Evolutionary conservation across 2,113 vertebrate genomes (phyloP).

Genomic region (Taurulus bubalis): DNA sequence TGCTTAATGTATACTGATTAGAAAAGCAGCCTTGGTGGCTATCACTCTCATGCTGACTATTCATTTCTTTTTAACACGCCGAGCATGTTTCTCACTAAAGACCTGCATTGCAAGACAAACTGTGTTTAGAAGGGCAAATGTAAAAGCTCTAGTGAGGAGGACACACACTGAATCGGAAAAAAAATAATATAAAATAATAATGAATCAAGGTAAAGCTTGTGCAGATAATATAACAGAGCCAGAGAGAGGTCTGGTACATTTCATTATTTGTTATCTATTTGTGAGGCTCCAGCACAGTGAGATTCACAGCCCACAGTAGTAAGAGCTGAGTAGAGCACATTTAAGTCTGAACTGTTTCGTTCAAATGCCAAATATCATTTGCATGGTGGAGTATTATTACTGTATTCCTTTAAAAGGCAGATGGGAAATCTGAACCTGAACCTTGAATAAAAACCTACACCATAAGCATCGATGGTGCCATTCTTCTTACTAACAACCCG

Average conservation of each 20-base stretch:
- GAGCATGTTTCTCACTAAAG: neutral
- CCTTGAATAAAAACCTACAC: neutral
- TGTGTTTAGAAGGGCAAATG: neutral
- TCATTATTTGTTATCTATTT: constrained; percentile 2
- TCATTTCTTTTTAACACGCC: neutral
- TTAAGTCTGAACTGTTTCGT: neutral
- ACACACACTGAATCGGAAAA: too few relatives aligned
- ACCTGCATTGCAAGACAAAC: neutral
- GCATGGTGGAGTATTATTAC: neutral
- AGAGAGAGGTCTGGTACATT: neutral
- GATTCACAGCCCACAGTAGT: neutral
- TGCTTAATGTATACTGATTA: neutral
- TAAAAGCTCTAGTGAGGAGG: neutral
- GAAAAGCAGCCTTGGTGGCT: neutral
- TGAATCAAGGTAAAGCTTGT: neutral
- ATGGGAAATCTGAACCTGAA: neutral
- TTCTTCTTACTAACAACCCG: too few relatives aligned
- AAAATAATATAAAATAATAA: neutral
- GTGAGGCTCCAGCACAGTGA: neutral
- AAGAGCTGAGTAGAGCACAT: neutral
- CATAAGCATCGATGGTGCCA: too few relatives aligned
- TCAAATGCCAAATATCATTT: neutral
- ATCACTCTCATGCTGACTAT: neutral
- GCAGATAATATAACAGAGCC: neutral
- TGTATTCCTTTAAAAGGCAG: neutral